Percentiles rank a stretch among this genome's conserved stretches.
Conservation (phyloP, 2,797 vertebrate species). For the Channa striata region DNA sequence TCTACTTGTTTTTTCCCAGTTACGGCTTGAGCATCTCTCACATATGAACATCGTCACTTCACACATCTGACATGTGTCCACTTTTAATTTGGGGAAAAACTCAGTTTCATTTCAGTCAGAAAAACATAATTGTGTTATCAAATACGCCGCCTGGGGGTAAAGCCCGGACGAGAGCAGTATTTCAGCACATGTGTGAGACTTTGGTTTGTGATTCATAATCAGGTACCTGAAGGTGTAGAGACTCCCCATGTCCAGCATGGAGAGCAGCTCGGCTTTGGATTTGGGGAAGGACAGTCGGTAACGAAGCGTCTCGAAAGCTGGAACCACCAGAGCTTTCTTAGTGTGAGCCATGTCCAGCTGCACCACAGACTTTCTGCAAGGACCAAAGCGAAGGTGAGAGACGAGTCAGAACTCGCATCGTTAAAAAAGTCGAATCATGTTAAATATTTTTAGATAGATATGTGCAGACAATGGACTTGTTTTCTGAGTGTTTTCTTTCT, state of each 20-base stretch:
- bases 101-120: too few species aligned
- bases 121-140: too few species aligned
- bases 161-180: neutral
- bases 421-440: neutral
- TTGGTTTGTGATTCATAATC: neutral
- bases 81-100: too few species aligned
- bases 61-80: too few species aligned
- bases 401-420: neutral
- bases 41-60: too few species aligned
- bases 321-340: slow-evolving; percentile 97
- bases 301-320: slow-evolving; percentile 96
- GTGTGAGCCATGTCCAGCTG: slow-evolving; percentile 94
- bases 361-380: slow-evolving; percentile 91
- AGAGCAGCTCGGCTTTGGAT: slow-evolving; percentile 98
- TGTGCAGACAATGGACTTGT: too few species aligned
- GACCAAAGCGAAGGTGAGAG: neutral
- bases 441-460: too few species aligned
- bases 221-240: slow-evolving; percentile 97
- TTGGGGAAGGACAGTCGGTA: slow-evolving; percentile 99
- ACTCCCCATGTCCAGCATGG: slow-evolving; percentile 98
- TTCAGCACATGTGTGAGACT: neutral
- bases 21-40: too few species aligned
- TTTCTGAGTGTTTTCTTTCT: too few species aligned
- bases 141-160: too few species aligned
- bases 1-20: too few species aligned